These are phyloP conservation scores for Clanis bilineata DNA, from an alignment of 2,888 invertebrate species.

Conservation along the genomic window DNA sequence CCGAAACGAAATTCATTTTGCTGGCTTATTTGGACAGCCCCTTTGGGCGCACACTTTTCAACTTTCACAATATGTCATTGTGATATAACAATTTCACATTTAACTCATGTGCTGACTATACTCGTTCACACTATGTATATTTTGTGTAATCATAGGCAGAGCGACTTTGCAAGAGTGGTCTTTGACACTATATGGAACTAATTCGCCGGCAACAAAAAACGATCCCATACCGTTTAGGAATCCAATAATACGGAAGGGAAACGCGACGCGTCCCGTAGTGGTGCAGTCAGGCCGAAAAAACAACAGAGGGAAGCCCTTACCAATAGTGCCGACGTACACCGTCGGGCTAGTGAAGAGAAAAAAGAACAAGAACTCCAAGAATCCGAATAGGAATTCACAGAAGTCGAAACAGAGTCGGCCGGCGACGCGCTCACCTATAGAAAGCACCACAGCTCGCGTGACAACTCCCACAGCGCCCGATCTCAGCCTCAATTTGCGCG, in stretches of 20 bases:
- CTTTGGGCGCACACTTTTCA: not conserved
- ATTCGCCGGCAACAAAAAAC: conserved; percentile 83
- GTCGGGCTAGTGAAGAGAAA: conserved; percentile 75
- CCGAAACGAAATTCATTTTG: conserved; percentile 1
- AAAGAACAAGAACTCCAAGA: conserved; percentile 82
- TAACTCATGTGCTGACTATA: not conserved
- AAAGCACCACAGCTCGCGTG: conserved; percentile 70
- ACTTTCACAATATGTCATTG: not conserved
- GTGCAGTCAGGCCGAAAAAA: conserved; percentile 70
- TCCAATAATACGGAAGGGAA: conserved; percentile 68
- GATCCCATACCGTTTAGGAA: conserved; percentile 82
- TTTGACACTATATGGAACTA: conserved; percentile 95
- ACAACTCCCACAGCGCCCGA: conserved; percentile 58
- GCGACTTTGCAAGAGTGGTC: conserved; percentile 97
- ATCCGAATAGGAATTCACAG: conserved; percentile 74
- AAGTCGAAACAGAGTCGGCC: conserved; percentile 80
- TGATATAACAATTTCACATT: conserved; percentile 4
- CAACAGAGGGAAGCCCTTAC: conserved; percentile 62
- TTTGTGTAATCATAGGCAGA: conserved; percentile 83
- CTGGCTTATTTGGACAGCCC: not conserved
- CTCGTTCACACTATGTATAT: conserved; percentile 1
- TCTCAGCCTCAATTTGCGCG: conserved; percentile 68
- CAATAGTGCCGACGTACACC: conserved; percentile 70
- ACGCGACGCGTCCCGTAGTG: conserved; percentile 70
- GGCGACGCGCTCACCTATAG: conserved; percentile 76